A percentile compares a stretch with the other conserved stretches of the same genome.
Evolutionary conservation across 2,888 invertebrate species (phyloP).

Genomic region (Caenorhabditis parvicauda): DNA sequence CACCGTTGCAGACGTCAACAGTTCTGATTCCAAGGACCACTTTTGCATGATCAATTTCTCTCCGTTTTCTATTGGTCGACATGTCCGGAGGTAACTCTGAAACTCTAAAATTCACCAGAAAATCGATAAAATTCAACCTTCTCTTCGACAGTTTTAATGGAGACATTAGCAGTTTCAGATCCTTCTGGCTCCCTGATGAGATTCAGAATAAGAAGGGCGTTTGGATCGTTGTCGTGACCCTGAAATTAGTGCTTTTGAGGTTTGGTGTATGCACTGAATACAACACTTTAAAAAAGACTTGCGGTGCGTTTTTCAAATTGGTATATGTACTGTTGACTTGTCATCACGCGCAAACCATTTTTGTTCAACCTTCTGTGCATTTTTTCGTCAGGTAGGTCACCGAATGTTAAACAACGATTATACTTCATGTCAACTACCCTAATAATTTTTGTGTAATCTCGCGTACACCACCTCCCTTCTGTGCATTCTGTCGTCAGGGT

Average conservation of each 20-base stretch:
- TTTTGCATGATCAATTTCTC: conserved; percentile 28
- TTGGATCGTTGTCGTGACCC: conserved; percentile 44
- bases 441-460: too few species aligned
- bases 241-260: conserved; percentile 13
- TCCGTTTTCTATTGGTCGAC: conserved; percentile 33
- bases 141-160: conserved; percentile 34
- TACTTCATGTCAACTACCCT: too few species aligned
- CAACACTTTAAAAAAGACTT: too few species aligned
- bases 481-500: too few species aligned
- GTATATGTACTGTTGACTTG: not conserved
- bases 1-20: too few species aligned
- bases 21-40: too few species aligned
- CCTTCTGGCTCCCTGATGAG: conserved; percentile 48
- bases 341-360: not conserved
- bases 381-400: too few species aligned
- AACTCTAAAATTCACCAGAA: conserved; percentile 2
- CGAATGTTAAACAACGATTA: too few species aligned
- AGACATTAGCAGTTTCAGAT: conserved; percentile 44
- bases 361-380: conserved; percentile 3
- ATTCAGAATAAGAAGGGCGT: conserved; percentile 51
- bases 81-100: conserved; percentile 50
- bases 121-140: conserved; percentile 27
- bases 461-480: too few species aligned
- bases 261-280: too few species aligned
- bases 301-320: too few species aligned